phyloP scores from a whole-genome alignment of 2,888 invertebrate genomes.

The Ramazzottius varieornatus region DNA sequence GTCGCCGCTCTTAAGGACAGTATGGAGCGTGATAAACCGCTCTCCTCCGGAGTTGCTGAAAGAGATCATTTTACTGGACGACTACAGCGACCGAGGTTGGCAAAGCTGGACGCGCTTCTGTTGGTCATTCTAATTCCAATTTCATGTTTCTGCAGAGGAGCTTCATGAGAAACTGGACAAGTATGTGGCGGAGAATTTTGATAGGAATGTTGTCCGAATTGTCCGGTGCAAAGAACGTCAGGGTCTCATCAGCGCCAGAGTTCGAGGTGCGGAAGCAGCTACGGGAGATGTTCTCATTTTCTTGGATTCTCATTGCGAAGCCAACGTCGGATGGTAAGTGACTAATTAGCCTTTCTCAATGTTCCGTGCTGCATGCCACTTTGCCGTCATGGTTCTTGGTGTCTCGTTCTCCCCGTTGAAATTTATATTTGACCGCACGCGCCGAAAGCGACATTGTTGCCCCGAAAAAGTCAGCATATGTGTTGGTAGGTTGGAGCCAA shows the following conservation, averaged over 20 bases:
- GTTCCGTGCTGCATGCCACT: no score
- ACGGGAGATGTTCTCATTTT: constrained; percentile 53
- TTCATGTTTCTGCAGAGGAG: constrained; percentile 28
- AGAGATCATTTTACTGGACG: constrained; percentile 83
- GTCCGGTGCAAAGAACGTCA: constrained; percentile 44
- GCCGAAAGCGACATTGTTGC: no score
- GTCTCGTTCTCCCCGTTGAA: no score
- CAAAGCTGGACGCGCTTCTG: constrained; percentile 4
- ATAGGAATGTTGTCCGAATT: constrained; percentile 34
- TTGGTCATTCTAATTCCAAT: not conserved
- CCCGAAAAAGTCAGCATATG: no score
- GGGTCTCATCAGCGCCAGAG: constrained; percentile 64
- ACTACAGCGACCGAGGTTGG: constrained; percentile 49
- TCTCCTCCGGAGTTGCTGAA: constrained; percentile 42
- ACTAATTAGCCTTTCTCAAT: not conserved
- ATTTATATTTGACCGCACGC: no score
- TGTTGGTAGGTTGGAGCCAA: constrained; percentile 19
- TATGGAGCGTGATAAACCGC: constrained; percentile 62
- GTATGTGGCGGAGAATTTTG: constrained; percentile 12
- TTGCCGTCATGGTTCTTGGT: no score
- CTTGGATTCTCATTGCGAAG: constrained; percentile 74
- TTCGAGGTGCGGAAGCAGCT: constrained; percentile 60
- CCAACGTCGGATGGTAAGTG: constrained; percentile 39
- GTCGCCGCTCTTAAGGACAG: constrained; percentile 50
- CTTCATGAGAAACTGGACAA: constrained; percentile 41